These are phyloP conservation scores for Microcebus murinus DNA, from an alignment of 2,113 vertebrate genomes.

Conservation along the genomic window DNA sequence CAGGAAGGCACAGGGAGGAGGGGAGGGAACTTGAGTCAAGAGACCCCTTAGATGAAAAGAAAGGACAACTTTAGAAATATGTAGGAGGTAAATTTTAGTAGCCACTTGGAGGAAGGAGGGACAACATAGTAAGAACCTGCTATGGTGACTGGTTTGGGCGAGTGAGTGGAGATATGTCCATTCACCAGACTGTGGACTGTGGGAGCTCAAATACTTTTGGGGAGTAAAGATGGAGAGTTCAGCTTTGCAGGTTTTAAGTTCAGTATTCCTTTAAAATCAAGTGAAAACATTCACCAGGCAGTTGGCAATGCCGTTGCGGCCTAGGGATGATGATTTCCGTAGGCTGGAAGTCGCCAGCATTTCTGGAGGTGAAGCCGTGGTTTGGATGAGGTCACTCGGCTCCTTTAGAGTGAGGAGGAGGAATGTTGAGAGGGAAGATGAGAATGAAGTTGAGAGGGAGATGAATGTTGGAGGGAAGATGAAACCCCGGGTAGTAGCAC, in stretches of 20 bases:
- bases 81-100: neutral
- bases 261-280: neutral
- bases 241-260: neutral
- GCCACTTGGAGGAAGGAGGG: neutral
- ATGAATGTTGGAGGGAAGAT: neutral
- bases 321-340: neutral
- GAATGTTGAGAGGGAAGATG: neutral
- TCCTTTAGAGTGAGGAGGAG: neutral
- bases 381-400: neutral
- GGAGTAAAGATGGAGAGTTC: neutral
- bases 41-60: neutral
- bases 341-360: neutral
- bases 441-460: neutral
- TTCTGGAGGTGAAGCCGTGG: neutral
- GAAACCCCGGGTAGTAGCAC: neutral
- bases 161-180: neutral
- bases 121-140: neutral
- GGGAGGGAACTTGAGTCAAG: neutral
- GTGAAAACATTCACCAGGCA: neutral
- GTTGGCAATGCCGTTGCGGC: too few relatives aligned
- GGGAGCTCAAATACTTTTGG: neutral
- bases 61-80: neutral
- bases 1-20: neutral
- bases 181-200: neutral
- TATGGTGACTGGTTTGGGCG: neutral